Evolutionary conservation across 1,140 invertebrate species (phyloP), one percentile per base, ranked within the genome.

Genomic region (Drosophila triauraria): DNA sequence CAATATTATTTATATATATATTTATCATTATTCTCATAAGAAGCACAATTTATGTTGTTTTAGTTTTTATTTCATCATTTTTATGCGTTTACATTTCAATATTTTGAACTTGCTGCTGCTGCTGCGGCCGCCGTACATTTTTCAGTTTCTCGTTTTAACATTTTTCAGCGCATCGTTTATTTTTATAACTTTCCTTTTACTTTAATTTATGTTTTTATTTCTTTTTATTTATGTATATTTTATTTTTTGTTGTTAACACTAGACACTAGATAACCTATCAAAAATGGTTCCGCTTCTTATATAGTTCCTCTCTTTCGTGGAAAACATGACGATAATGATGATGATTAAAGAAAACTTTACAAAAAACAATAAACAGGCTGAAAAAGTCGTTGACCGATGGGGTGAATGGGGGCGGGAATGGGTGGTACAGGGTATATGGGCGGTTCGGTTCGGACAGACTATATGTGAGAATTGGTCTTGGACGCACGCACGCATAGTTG

Each of bases 71-170:
- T 69, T 75, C 74, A 69, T 90, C 65, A 75, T 78, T 90, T 90
- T 76, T 88, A 85, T 87, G 83, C 83, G 84, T 87, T 88, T 87
- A 83, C 80, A 88, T 83, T 88, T 60, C 80, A 83, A 54, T 88
- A 67, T 62, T 69, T 88, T 88, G 84, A 88, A 88, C 85, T 90
- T 62, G 74, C 77, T 78, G 71, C 60, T 57, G 17, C 82, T 64
- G 72, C 77, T 78, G 17, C 82, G 61, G 72, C 77, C 74, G 71
- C 61, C 63, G 23, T 63, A 67, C 69, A 68, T 76, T 64, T 59
- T 64, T 79, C 57, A 44, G 58, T 54, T 80, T 57, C 44, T 43
- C 48, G 20, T 67, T 69, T 69, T 78, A 75, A 75, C 71, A 75
- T 75, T 75, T 53, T 48, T 75, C 57, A 72, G 71, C 48, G 69